Evolutionary conservation across 2,113 vertebrate genomes (phyloP), one percentile per base, ranked within the genome.

Genomic region (Otus sunia): DNA sequence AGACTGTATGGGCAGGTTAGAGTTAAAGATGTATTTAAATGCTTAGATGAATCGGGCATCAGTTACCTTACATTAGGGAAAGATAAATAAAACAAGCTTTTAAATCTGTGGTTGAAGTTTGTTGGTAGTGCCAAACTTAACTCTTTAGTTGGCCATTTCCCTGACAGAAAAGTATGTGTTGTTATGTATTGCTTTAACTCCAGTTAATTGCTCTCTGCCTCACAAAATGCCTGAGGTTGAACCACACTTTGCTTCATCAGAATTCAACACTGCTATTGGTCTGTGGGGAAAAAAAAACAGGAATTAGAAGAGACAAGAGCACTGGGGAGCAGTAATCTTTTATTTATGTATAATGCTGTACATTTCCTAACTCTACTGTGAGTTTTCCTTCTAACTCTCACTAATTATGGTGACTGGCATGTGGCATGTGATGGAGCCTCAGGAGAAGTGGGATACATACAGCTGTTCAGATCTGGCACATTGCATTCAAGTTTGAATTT

Each of bases 301-400:
- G 95, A 86, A 94, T 94, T 97, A 92, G 87, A 95, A 37, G 95
- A 95, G 90, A 96, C 92, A 92, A 91, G 94, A 92, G 62, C 91
- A 59, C 95, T 39, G 88, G 62, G 83, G 95, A 97, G 68, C 43
- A 50, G 67, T 95, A 94, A 97, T 97, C 77, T 96, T 97, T 96
- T 97, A 97, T 97, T 97, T 95, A 97, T 97, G 56, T 60, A 5
- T 88, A 82, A 96, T 91, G 92, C 95, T 93, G 81, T 93, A 63
- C 83, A 91, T 95, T 96, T 91, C 73, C 90, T 94, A 90, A 22
- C 63, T 86, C 55, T 91, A 49, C 75, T 88, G 64, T 16, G 56
- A 94, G 73, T 93, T 92, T 56, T 90, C 88, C 84, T 94, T 66
- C 86, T 63, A 34, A 76, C 56, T 79, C 87, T 49, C 41, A 34